Percentiles rank a stretch among this genome's conserved stretches.
Evolutionary conservation across 2,113 vertebrate species (phyloP).

Genomic region (Galeopterus variegatus): DNA sequence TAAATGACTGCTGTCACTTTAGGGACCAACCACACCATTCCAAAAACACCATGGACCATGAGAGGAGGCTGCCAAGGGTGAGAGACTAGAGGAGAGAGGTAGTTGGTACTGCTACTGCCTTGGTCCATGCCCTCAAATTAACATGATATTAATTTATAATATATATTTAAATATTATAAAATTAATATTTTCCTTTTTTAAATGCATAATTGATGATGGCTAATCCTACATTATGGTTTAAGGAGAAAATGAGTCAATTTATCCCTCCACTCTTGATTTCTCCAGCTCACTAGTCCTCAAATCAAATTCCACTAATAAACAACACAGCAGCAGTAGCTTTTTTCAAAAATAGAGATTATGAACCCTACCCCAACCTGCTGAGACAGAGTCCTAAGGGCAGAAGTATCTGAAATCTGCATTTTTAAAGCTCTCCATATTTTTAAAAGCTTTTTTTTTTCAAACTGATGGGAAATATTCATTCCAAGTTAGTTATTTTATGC

Average conservation of each 20-base stretch:
- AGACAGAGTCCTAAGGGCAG: background rate
- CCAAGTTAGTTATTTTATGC: constrained; percentile 95
- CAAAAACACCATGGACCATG: background rate
- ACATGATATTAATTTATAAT: no score
- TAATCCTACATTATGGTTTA: background rate
- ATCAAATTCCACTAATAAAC: background rate
- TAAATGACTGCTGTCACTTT: background rate
- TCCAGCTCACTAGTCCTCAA: background rate
- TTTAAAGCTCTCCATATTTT: background rate
- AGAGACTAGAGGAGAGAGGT: background rate
- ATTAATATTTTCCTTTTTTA: background rate
- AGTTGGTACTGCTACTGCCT: background rate
- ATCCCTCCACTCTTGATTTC: background rate
- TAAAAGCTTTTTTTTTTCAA: constrained; percentile 81
- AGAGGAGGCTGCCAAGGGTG: background rate
- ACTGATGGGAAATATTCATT: constrained; percentile 99
- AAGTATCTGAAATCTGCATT: background rate
- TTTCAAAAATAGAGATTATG: background rate
- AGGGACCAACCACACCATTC: background rate
- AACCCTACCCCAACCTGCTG: background rate
- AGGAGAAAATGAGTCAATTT: background rate
- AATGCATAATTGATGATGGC: background rate
- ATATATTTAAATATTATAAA: no score
- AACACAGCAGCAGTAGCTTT: background rate
- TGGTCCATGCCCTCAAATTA: background rate